Evolutionary conservation across 2,888 invertebrate species (phyloP).

Genomic region (Punctoribates punctum): DNA sequence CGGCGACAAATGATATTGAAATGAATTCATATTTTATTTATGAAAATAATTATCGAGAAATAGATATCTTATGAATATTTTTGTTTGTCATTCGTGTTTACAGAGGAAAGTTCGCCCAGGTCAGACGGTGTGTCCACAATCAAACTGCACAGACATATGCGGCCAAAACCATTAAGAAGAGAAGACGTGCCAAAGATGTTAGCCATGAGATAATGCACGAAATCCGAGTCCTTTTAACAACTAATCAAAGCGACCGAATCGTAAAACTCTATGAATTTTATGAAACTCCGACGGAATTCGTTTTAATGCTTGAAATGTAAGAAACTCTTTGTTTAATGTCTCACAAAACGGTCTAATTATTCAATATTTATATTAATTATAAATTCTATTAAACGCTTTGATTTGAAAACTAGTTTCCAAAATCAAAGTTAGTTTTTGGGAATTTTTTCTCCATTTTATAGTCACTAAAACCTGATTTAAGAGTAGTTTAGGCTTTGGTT

Average conservation of each 20-base stretch:
- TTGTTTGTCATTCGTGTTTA: no score
- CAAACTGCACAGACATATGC: constrained; percentile 83
- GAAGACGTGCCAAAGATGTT: constrained; percentile 69
- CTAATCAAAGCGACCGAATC: constrained; percentile 67
- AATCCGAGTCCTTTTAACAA: constrained; percentile 79
- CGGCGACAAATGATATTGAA: no score
- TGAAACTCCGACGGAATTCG: constrained; percentile 64
- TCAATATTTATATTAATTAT: no score
- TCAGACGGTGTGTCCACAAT: constrained; percentile 82
- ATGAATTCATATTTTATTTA: no score
- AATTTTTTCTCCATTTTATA: no score
- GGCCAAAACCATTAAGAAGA: constrained; percentile 86
- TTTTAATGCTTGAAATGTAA: constrained; percentile 86
- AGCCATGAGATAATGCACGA: constrained; percentile 87
- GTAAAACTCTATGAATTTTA: constrained; percentile 87
- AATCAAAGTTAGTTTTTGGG: not conserved
- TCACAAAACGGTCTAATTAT: not conserved
- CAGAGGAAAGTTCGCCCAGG: constrained; percentile 96
- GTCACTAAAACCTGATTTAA: not conserved
- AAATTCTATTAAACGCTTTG: no score
- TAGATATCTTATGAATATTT: no score
- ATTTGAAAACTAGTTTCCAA: not conserved
- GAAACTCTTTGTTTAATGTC: constrained; percentile 51
- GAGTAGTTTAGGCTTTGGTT: not conserved
- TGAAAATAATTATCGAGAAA: no score